Base-by-base conservation (phyloP, 2,888 invertebrate genomes). In the Clanis bilineata region DNA sequence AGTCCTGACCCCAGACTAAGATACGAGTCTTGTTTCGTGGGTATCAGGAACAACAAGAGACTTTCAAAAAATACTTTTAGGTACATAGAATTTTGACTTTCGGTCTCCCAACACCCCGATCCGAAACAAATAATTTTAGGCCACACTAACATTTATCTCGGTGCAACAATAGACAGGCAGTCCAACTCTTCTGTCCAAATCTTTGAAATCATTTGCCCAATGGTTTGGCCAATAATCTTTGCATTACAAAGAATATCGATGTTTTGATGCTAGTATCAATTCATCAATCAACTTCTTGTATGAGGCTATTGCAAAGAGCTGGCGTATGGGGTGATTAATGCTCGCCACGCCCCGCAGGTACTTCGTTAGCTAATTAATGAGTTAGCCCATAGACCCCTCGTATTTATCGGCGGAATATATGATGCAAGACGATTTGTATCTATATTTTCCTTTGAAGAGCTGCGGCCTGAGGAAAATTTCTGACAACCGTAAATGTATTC, bases 241-340 rank as follows among this genome's bases (percentile, higher is more conserved):
- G 2, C 18, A 43, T 18, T 43, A 18, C 43, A 10, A 36, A 36
- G 9, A 12, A 36, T 9, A 12, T 36, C 10, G 68, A 61, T 59
- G 61, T 61, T 59, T 65, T 60, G 63, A 60, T 64, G 65, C 70
- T 1, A 9, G 10, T 9, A 15, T 25, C 28, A 18, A 51, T 51
- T 28, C 28, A 51, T 51, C 51, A 51, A 47, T 28, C 18, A 18
- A 18, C 10, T 51, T 32, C 32, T 51, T 28, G 51, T 32, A 32
- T 51, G 51, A n/a, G 12, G 45, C 36, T n/a, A 45, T 64, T 67
- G 67, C 71, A 74, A 76, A 77, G 76, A 78, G 71, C 73, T 74
- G 65, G 61, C 66, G 62, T 65, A 70, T 64, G 68, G 47, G 62
- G 73, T 81, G 82, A 83, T 83, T 79, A 79, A 83, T 83, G 76